Evolutionary conservation across 2,113 vertebrate genomes (phyloP), one percentile per base, ranked within the genome.

Genomic region (Scomber scombrus): DNA sequence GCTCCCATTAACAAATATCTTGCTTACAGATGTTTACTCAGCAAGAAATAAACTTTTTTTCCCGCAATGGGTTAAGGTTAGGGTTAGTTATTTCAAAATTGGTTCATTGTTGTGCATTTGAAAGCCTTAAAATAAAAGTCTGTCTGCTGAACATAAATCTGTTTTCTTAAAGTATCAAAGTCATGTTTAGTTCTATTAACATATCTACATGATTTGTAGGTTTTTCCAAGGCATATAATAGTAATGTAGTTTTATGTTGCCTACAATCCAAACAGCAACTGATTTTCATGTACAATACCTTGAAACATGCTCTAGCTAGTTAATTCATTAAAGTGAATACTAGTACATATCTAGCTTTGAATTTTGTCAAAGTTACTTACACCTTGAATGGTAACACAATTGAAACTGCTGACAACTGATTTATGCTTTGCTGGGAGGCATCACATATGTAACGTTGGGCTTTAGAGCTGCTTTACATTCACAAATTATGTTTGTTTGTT

Each of bases 1-100:
- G 34, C 21, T n/a, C 75, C 65, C 49, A 71, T 15, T 29, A 18
- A 21, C 12, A 19, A 75, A 81, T 58, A 51, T 75, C 60, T 52
- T 65, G 55, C 8, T 19, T 0, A n/a, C n/a, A n/a, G n/a, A n/a
- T n/a, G n/a, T n/a, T n/a, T n/a, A n/a, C n/a, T n/a, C n/a, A n/a
- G n/a, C n/a, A n/a, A n/a, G n/a, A n/a, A n/a, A n/a, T n/a, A 45
- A n/a, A 4, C 34, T 31, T n/a, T 60, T 29, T 45, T 51, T 31
- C n/a, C n/a, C n/a, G n/a, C n/a, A n/a, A n/a, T n/a, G n/a, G n/a
- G n/a, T n/a, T n/a, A n/a, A n/a, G n/a, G n/a, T n/a, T n/a, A n/a
- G n/a, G n/a, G n/a, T n/a, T n/a, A 7, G 4, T 49, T 40, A 23
- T 54, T 19, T 18, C 16, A 49, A 61, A 43, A 71, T 29, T 8